Evolutionary conservation across 2,888 invertebrate species (phyloP), one percentile per base, ranked within the genome.

Genomic region (Operophtera brumata): DNA sequence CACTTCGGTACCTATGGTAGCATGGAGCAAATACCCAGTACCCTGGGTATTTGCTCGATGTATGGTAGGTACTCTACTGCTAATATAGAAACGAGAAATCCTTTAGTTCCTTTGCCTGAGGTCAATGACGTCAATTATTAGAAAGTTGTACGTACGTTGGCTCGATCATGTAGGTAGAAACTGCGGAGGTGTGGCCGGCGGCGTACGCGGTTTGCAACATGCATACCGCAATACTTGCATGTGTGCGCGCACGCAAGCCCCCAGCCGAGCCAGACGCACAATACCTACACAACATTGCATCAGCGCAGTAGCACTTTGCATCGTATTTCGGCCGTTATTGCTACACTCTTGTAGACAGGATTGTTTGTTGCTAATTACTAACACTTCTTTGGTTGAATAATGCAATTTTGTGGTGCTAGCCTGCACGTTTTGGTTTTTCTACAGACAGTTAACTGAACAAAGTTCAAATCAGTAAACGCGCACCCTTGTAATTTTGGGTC

Each of bases 111-210:
- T 12, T 25, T 46, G 57, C 41, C 62, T 35, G 69, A 80, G 81
- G 70, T 79, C 78, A 78, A 64, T 79, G 78, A 80, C 78, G 77
- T 77, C 69, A 72, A 57, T 66, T 60, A 70, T 72, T 77, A 81
- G 82, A 82, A 84, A 82, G 82, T 74, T 53, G 62, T 64, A 40
- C 20, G 20, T 20, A 20, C 51, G 56, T 47, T 47, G 47, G 53
- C 52, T 42, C 44, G 42, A 54, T 62, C 56, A 53, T 66, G 65
- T 66, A 54, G 52, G 62, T 66, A 65, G 52, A 62, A 62, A 62
- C 49, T 47, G 64, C 61, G 81, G 81, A 75, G 82, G 84, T 82
- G 84, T 81, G 82, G 77, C 75, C 81, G 77, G 55, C 75, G 40
- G 65, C 65, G 71, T 68, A 70, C 72, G 73, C 71, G 72, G 69